Conservation (phyloP, 2,888 invertebrate genomes). For the Malthinus flaveolus region DNA sequence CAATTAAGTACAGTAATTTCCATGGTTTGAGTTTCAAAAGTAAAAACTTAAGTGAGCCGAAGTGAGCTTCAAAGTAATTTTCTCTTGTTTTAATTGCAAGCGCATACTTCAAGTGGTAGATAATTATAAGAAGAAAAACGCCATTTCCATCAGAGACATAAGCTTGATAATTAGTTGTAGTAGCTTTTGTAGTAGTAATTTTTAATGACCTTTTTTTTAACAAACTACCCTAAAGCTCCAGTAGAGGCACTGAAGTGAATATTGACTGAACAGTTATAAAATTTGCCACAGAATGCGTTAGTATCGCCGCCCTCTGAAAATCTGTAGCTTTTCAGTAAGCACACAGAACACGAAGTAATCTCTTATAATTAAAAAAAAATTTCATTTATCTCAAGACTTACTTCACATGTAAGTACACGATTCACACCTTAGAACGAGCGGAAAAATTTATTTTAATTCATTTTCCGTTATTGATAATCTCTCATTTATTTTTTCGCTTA, state of each 20-base stretch:
- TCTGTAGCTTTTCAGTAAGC: slow-evolving; percentile 29
- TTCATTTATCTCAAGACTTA: not conserved
- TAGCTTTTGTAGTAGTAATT: not conserved
- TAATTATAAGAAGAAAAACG: no score
- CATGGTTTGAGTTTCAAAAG: no score
- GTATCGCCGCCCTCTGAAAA: slow-evolving; percentile 35
- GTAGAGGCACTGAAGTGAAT: slow-evolving; percentile 30
- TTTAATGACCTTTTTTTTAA: not conserved
- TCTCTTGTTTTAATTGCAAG: no score
- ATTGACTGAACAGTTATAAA: slow-evolving; percentile 35
- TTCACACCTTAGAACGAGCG: no score
- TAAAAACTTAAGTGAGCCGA: no score
- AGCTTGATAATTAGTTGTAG: no score
- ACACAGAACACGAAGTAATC: slow-evolving; percentile 18
- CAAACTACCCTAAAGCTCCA: slow-evolving; percentile 13
- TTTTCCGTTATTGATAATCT: not conserved
- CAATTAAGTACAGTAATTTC: no score
- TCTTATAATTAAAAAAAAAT: not conserved
- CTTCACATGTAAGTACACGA: not conserved
- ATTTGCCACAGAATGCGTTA: slow-evolving; percentile 34
- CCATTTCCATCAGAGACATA: no score
- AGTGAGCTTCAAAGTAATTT: no score
- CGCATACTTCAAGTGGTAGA: no score
- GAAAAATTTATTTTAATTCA: not conserved
- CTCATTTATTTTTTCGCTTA: slow-evolving; percentile 2